phyloP scores from a whole-genome alignment of 2,113 vertebrate species.

The Erythrolamprus reginae region DNA sequence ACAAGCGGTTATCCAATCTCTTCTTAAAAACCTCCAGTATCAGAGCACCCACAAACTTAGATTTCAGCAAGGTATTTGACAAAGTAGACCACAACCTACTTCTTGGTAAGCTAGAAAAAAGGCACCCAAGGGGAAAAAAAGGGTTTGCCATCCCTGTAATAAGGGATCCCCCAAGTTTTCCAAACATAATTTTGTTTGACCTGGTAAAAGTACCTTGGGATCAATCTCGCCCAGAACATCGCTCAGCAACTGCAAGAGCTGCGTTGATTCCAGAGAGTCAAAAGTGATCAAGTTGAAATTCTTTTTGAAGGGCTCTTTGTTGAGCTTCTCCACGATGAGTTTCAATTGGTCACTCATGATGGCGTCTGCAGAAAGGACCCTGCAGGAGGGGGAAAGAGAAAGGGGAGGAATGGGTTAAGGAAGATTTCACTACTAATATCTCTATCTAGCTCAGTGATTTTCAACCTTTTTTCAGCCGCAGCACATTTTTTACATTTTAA shows the following conservation, averaged over 20 bases:
- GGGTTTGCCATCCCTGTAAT: too few relatives aligned
- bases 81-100: too few relatives aligned
- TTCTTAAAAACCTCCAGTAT: too few relatives aligned
- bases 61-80: too few relatives aligned
- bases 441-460: too few relatives aligned
- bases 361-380: constrained; percentile 14
- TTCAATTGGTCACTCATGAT: constrained; percentile 94
- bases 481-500: too few relatives aligned
- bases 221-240: constrained; percentile 95
- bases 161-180: neutral
- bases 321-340: constrained; percentile 92
- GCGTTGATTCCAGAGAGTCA: constrained; percentile 88
- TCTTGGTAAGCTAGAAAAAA: too few relatives aligned
- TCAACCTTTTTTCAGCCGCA: too few relatives aligned
- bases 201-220: constrained; percentile 76
- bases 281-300: constrained; percentile 94
- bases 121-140: too few relatives aligned
- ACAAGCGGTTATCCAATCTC: too few relatives aligned
- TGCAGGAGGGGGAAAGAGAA: neutral
- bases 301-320: constrained; percentile 92
- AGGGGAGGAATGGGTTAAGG: neutral
- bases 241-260: constrained; percentile 88
- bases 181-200: neutral
- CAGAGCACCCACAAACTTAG: too few relatives aligned
- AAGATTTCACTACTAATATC: neutral